Conservation (phyloP, 2,113 vertebrate species). For the Lophochroa leadbeateri region DNA sequence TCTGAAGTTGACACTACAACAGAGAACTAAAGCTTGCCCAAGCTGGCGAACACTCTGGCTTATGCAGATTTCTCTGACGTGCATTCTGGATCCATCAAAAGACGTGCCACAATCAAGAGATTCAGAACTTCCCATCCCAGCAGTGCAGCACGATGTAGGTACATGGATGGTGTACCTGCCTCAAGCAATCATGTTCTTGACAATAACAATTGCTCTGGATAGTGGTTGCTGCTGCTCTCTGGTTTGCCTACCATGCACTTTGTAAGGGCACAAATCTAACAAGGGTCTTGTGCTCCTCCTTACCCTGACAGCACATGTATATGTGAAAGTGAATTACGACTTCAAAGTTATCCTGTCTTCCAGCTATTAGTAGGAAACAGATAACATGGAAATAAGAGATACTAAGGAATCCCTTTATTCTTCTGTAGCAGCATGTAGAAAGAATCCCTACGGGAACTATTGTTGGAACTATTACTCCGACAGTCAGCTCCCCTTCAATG, state of each 20-base stretch:
- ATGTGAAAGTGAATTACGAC: not conserved
- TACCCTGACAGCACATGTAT: not conserved
- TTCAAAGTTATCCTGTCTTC: not conserved
- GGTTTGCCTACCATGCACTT: not conserved
- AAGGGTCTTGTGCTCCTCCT: not conserved
- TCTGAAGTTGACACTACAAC: not conserved
- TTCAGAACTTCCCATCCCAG: not conserved
- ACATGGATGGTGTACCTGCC: not conserved
- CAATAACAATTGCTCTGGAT: not conserved
- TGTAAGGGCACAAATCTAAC: not conserved
- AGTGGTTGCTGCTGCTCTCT: not conserved
- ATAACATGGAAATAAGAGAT: not conserved
- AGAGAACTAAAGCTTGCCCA: not conserved
- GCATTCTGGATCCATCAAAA: not conserved
- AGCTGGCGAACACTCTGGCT: not conserved
- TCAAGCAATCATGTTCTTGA: not conserved
- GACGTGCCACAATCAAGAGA: not conserved
- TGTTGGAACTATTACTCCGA: not conserved
- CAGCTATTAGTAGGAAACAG: not conserved
- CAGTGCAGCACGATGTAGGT: not conserved
- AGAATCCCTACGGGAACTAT: not conserved
- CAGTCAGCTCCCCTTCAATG: not conserved
- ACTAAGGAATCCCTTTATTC: not conserved
- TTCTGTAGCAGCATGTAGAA: not conserved
- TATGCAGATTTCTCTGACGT: not conserved